These are phyloP conservation scores for Eurytoma californica DNA, from an alignment of 2,888 invertebrate genomes.

Conservation along the genomic window DNA sequence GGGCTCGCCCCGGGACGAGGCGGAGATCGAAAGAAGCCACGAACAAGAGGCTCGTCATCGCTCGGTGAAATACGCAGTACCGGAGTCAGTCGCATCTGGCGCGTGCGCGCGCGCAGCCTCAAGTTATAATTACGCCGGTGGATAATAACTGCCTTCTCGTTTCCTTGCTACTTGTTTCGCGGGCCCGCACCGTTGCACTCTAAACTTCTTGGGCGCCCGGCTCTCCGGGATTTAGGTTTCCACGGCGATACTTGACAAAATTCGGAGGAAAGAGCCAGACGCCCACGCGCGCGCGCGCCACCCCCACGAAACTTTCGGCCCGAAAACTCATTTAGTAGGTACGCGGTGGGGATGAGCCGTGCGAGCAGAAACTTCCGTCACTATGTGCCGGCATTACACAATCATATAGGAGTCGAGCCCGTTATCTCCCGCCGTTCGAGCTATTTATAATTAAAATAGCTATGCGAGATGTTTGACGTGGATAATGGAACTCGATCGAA, in stretches of 20 bases:
- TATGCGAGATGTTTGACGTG: constrained; percentile 22
- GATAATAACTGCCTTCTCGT: constrained; percentile 62
- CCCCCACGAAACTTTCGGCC: constrained; percentile 31
- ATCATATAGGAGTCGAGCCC: background rate
- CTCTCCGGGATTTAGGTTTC: constrained; percentile 37
- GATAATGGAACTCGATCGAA: constrained; percentile 37
- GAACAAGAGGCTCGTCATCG: constrained; percentile 41
- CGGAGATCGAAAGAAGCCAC: background rate
- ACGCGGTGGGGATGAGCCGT: background rate
- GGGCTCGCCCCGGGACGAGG: background rate
- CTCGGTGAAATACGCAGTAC: background rate
- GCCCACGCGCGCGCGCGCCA: background rate
- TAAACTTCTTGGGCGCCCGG: constrained; percentile 52
- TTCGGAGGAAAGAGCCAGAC: constrained; percentile 23
- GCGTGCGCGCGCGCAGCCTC: constrained; percentile 45
- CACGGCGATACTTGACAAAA: constrained; percentile 41
- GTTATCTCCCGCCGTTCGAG: background rate
- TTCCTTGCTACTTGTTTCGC: constrained; percentile 56
- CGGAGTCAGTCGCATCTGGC: constrained; percentile 18
- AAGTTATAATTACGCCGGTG: constrained; percentile 67
- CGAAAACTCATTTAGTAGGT: constrained; percentile 52
- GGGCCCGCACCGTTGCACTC: constrained; percentile 50
- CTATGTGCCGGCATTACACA: constrained; percentile 3
- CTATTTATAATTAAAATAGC: constrained; percentile 53
- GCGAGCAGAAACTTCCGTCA: background rate